Percentiles rank a stretch among this genome's conserved stretches.
These are phyloP conservation scores for Bombus confusus DNA, from an alignment of 1,140 invertebrate species.

Conservation along the genomic window DNA sequence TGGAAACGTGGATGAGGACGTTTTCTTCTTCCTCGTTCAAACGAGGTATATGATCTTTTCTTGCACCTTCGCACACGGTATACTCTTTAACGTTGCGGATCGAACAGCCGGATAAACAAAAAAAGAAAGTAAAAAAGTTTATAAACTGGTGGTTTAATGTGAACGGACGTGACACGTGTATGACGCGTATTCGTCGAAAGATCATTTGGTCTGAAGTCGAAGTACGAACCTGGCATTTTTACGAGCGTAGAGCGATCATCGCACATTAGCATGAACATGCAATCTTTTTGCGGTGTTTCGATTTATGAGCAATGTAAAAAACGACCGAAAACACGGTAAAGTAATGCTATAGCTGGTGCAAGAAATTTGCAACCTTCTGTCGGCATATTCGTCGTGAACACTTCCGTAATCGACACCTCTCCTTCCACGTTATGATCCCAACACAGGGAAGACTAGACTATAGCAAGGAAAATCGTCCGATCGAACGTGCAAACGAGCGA, in stretches of 20 bases:
- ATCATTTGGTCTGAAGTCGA: background rate
- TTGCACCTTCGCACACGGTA: background rate
- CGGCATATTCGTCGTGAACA: background rate
- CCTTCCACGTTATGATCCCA: too few relatives aligned
- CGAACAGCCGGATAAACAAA: background rate
- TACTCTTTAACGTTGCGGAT: slow-evolving; percentile 10
- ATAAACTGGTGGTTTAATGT: background rate
- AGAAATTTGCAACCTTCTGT: background rate
- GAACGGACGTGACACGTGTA: background rate
- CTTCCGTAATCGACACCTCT: background rate
- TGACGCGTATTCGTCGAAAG: background rate
- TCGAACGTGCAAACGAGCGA: background rate
- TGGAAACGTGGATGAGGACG: background rate
- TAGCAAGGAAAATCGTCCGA: background rate
- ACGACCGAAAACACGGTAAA: too few relatives aligned
- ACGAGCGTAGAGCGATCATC: slow-evolving; percentile 36
- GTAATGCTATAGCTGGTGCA: too few relatives aligned
- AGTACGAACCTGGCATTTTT: slow-evolving; percentile 39
- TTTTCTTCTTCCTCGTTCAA: too few relatives aligned
- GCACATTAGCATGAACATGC: slow-evolving; percentile 35
- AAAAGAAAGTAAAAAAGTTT: slow-evolving; percentile 25
- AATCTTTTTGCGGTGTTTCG: slow-evolving; percentile 15
- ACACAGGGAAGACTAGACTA: too few relatives aligned
- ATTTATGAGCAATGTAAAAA: slow-evolving; percentile 27
- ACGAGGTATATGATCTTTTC: too few relatives aligned